Evolutionary conservation across 2,797 vertebrate species (phyloP), one percentile per base, ranked within the genome.

Genomic region (Decapterus maruadsi): DNA sequence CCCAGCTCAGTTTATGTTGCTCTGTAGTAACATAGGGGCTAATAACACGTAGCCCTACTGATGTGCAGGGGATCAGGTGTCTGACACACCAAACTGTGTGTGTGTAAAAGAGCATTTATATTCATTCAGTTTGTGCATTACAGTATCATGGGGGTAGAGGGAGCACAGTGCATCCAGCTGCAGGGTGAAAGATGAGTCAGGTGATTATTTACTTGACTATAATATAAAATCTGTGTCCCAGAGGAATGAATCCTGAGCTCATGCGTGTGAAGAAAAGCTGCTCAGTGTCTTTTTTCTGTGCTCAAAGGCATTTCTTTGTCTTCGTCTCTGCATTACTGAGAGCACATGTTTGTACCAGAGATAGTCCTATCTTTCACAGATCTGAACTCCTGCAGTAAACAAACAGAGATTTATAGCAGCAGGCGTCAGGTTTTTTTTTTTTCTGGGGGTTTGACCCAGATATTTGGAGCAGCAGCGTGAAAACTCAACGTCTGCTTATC

Each of bases 31-130:
- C 46, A 6, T 62, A 53, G 4, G 57, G 4, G 12, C n/a, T 36
- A 34, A n/a, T 22, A 31, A 53, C 78, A 83, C 72, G 83, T 81
- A 78, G 75, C 83, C 60, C 31, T 60, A 38, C 51, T 40, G 66
- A 58, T 70, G 71, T 55, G 51, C 42, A 38, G 54, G 26, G 46
- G 40, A 59, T 67, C 73, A 70, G 77, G 71, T 80, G 72, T 66
- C 12, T 48, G n/a, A 26, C n/a, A 26, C n/a, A n/a, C 20, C 29
- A 22, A 17, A 3, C 31, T 34, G 31, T 34, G 31, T 19, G 45
- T 46, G 20, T 11, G 31, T 34, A 6, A 5, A 5, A 34, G 31
- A 36, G 6, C 50, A 58, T 22, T 22, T 19, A 31, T 19, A 31
- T 19, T 17, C 17, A 0, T 20, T 14, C 42, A 48, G 6, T 0